These are phyloP conservation scores for Tiphia femorata DNA, from an alignment of 2,888 invertebrate species.

Conservation along the genomic window DNA sequence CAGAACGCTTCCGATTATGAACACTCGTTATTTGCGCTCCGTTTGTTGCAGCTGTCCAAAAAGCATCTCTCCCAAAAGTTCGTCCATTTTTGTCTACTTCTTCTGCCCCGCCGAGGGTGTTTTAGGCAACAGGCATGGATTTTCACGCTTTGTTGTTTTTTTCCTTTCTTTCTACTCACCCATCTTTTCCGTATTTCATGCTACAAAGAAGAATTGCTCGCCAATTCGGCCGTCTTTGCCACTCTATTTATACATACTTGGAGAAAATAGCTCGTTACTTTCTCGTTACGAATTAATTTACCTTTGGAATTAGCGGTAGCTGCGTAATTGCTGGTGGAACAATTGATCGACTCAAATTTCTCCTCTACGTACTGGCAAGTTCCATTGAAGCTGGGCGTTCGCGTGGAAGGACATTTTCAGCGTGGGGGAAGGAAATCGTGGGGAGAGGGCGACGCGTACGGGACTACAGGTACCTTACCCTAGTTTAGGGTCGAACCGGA, in stretches of 20 bases:
- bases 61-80: constrained; percentile 18
- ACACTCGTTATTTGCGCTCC: constrained; percentile 44
- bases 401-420: constrained; percentile 58
- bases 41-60: constrained; percentile 55
- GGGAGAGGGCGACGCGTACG: constrained; percentile 38
- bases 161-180: constrained; percentile 33
- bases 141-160: constrained; percentile 45
- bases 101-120: constrained; percentile 24
- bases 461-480: constrained; percentile 39
- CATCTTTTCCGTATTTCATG: neutral
- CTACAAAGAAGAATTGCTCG: neutral
- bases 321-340: too few species aligned
- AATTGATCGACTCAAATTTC: constrained; percentile 33
- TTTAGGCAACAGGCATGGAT: constrained; percentile 44
- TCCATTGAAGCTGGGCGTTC: constrained; percentile 62
- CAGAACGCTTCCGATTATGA: constrained; percentile 50
- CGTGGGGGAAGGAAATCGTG: constrained; percentile 33
- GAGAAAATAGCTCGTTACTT: too few species aligned
- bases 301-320: too few species aligned
- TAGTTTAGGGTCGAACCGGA: constrained; percentile 4
- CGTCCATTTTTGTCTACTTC: constrained; percentile 18
- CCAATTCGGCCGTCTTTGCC: too few species aligned
- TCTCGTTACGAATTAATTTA: too few species aligned
- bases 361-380: constrained; percentile 38
- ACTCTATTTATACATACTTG: too few species aligned